Evolutionary conservation across 2,888 invertebrate species (phyloP).

Genomic region (Biston betularia): DNA sequence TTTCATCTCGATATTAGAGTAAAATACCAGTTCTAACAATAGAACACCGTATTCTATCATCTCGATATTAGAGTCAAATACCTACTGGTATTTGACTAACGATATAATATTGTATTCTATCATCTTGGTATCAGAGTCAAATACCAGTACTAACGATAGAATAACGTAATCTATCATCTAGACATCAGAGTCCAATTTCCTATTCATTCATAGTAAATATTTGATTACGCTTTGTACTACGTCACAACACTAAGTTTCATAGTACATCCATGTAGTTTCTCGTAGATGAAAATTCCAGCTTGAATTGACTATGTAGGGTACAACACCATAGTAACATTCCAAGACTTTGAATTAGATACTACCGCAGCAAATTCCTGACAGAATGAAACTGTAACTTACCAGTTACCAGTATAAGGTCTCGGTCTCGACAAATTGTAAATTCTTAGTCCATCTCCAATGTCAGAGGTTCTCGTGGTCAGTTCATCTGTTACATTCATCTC

Average conservation of each 20-base stretch:
- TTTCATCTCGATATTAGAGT: too few species aligned
- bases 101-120: too few species aligned
- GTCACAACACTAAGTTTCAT: background rate
- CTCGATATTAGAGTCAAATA: too few species aligned
- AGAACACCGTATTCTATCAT: too few species aligned
- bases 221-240: background rate
- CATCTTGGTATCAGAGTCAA: too few species aligned
- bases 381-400: slow-evolving; percentile 5
- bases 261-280: background rate
- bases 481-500: too few species aligned
- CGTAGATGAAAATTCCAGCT: background rate
- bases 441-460: background rate
- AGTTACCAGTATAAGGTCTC: background rate
- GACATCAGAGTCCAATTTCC: slow-evolving; percentile 29
- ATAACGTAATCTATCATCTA: too few species aligned
- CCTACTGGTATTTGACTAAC: too few species aligned
- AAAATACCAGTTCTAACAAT: too few species aligned
- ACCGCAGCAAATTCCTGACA: slow-evolving; percentile 2
- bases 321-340: slow-evolving; percentile 4
- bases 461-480: too few species aligned
- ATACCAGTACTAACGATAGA: too few species aligned
- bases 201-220: background rate
- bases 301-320: background rate
- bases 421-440: background rate
- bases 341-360: slow-evolving; percentile 9